Evolutionary conservation across 2,888 invertebrate genomes (phyloP), one percentile per base, ranked within the genome.

Genomic region (Hololepta plana): DNA sequence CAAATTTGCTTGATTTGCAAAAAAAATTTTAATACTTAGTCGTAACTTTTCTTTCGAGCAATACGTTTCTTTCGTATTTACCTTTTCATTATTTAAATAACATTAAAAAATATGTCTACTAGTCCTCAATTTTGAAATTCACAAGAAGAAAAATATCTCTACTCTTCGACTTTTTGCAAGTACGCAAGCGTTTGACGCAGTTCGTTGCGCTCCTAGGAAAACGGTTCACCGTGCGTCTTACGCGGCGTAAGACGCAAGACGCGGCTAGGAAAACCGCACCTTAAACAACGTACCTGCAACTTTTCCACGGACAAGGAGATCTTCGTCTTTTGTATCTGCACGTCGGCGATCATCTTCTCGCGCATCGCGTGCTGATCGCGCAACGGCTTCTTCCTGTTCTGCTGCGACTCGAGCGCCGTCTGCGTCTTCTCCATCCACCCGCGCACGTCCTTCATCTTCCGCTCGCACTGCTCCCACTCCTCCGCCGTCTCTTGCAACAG

Each of bases 381-480:
- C 33, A 90, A 58, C 1, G 88, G 80, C 49, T 81, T 80, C 58
- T 87, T 87, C 45, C 79, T 79, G 41, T 75, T 77, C 40, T 81
- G 80, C 9, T 77, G 70, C 16, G 81, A 72, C 30, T 84, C 85
- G 23, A 88, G 51, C 25, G 69, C 63, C 37, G 72, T 67, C 37
- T 69, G 64, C 5, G 87, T 75, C 45, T 87, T 87, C 33, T 90
- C 88, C 40, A 90, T 70, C 88, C 90, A 93, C 37, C 66, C 64
- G 32, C 72, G 73, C 23, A 84, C 81, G 41, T 91, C 90, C 52
- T 82, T 81, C 52, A 91, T 68, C 54, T 93, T 91, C 52, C 72
- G 79, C 55, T 91, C 90, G 56, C 88, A 91, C 53, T 91, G 82
- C 50, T 90, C 88, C 85, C 91, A 91, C 60, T 91, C 90, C 51